Base-by-base conservation (phyloP, 2,797 vertebrate genomes). In the Dendrocincla fuliginosa region DNA sequence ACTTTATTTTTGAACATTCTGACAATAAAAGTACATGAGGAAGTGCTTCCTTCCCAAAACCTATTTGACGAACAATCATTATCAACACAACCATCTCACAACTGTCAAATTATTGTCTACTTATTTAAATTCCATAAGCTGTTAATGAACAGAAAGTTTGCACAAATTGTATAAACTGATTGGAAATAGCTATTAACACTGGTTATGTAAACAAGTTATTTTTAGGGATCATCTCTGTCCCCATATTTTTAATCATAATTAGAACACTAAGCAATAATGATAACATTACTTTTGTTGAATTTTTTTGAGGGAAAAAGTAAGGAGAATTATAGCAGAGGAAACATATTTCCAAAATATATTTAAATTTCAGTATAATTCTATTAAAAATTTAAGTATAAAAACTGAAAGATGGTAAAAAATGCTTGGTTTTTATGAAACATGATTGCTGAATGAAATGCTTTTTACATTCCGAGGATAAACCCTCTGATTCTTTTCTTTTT, bases 21-120 rank as follows among this genome's bases (percentile, higher is more conserved):
- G 89, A 76, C 87, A 94, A 87, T 47, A 93, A 96, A 96, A 92
- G 94, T 92, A 55, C 13, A 57, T 9, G 28, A 67, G 24, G 46
- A 94, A 94, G 15, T 75, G 15, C 53, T 88, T 89, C 37, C 25
- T 74, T 73, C 23, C n/a, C 41, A 87, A 80, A 78, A 60, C 28
- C 8, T 84, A 39, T 84, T 90, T 88, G 47, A 76, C 81, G 64
- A 95, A 63, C 37, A 80, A 47, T 84, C 81, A 84, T 24, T 84
- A 70, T 67, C 64, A 78, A 88, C 39, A 67, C 23, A 65, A 15
- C 7, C 17, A 55, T 52, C 7, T 73, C 37, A 42, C 3, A 3
- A 52, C 78, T 56, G 50, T 81, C 52, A 47, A 53, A 89, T 64
- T 90, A 59, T 75, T 71, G 33, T 53, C 14, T 84, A 15, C 13